phyloP scores from a whole-genome alignment of 2,113 vertebrate species.

The Tragulus kanchil region DNA sequence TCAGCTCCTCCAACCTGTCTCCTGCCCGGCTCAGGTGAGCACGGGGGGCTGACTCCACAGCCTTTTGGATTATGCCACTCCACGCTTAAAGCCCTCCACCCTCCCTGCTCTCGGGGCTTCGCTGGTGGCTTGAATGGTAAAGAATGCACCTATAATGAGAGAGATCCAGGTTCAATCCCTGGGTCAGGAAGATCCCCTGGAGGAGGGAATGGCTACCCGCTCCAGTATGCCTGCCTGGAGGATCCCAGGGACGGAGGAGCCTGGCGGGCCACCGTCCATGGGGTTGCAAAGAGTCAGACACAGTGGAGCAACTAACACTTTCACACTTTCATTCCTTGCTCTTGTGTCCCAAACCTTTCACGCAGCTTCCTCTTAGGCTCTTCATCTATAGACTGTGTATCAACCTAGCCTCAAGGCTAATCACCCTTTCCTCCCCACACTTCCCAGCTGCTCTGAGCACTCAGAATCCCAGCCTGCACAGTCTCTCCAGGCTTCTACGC shows the following conservation, averaged over 20 bases:
- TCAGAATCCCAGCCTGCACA: fast-evolving
- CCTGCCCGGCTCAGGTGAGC: fast-evolving
- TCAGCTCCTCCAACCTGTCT: neutral
- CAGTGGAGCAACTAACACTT: neutral
- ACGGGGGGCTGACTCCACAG: neutral
- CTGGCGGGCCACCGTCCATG: neutral
- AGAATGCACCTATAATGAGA: neutral
- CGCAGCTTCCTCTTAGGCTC: neutral
- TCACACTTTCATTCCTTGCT: neutral
- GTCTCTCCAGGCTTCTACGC: neutral
- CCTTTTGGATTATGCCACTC: neutral
- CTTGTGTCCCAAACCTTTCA: neutral
- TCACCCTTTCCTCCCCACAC: fast-evolving
- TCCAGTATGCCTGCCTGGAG: neutral
- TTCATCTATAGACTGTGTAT: fast-evolving
- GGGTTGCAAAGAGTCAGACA: neutral
- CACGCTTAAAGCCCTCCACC: too few species aligned
- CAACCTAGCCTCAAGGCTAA: fast-evolving
- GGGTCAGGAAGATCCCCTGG: neutral
- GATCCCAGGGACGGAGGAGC: neutral
- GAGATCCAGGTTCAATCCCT: neutral
- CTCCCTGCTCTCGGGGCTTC: neutral
- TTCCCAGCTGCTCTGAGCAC: neutral
- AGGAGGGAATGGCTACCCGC: neutral
- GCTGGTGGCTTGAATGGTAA: neutral